Evolutionary conservation across 1,140 invertebrate genomes (phyloP), one percentile per base, ranked within the genome.

Genomic region (Cherax quadricarinatus): DNA sequence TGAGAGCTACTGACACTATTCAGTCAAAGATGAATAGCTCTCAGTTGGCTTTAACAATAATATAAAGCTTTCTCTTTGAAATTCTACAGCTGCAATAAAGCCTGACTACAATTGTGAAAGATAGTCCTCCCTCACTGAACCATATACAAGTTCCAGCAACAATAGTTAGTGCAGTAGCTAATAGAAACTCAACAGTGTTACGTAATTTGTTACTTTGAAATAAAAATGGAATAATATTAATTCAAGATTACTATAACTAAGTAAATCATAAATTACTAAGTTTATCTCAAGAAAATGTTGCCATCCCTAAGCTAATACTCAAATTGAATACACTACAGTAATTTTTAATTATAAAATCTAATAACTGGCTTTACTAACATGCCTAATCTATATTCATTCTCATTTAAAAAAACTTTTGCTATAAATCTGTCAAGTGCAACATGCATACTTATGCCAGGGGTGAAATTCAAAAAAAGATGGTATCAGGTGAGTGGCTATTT

Each of bases 281-380:
- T 48, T 48, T 49, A n/a, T 73, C n/a, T 48, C 4, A 89, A 85
- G 53, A n/a, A 90, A 90, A 90, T 73, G 82, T 84, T 78, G 88
- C 88, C 70, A 90, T 84, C 82, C 88, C 82, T 90, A 78, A 73
- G 88, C 81, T 84, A 78, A 18, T 75, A 51, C 57, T 89, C 88
- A 82, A 89, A 82, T 41, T 70, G 57, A 24, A 81, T 66, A 75
- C 16, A 78, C 88, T 90, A 90, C 88, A 83, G 51, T 83, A 41
- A 75, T 83, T 16, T 84, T 84, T 49, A 62, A 90, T 48, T 53
- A 75, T 78, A 49, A 85, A 84, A 83, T 84, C 83, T 80, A 84
- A 90, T 78, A 75, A 83, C 66, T 90, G 81, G 82, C 66, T 90
- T 90, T 84, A 84, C 88, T 90, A 90, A 90, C 88, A 90, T 90